These are phyloP conservation scores for Tolmerus cingulatus DNA, from an alignment of 2,888 invertebrate genomes.

Conservation along the genomic window DNA sequence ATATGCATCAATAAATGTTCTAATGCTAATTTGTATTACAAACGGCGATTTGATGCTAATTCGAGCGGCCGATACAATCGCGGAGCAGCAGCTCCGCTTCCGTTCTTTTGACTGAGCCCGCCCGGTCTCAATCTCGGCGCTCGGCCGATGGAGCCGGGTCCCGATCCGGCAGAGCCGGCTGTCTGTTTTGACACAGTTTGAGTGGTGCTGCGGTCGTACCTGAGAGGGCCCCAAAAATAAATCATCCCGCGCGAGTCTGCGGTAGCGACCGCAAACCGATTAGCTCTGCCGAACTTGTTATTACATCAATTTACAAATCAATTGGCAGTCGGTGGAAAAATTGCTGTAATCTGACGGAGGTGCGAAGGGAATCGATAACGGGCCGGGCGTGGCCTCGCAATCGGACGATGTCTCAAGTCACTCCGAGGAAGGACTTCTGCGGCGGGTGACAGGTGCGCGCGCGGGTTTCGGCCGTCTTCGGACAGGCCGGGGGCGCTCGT, in stretches of 20 bases:
- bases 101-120: slow-evolving; percentile 13
- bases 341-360: slow-evolving; percentile 36
- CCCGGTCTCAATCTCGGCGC: neutral
- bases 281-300: slow-evolving; percentile 28
- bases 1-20: slow-evolving; percentile 42
- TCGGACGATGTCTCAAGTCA: neutral
- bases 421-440: slow-evolving; percentile 26
- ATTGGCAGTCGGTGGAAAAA: slow-evolving; percentile 24
- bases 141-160: neutral
- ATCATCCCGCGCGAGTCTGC: slow-evolving; percentile 1
- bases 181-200: slow-evolving; percentile 17
- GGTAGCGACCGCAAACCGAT: slow-evolving; percentile 16
- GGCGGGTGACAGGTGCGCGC: slow-evolving; percentile 29
- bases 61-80: slow-evolving; percentile 27
- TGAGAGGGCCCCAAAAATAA: neutral
- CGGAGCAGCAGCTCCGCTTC: slow-evolving; percentile 23
- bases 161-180: neutral
- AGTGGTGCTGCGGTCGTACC: neutral
- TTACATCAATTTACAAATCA: slow-evolving; percentile 41
- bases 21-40: slow-evolving; percentile 43
- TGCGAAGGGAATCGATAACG: slow-evolving; percentile 21
- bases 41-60: slow-evolving; percentile 42
- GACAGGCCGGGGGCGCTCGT: neutral
- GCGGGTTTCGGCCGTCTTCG: neutral
- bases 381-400: slow-evolving; percentile 21